A percentile compares a stretch with the other conserved stretches of the same genome.
These are phyloP conservation scores for Nymphalis urticae DNA, from an alignment of 2,888 invertebrate species.

Conservation along the genomic window DNA sequence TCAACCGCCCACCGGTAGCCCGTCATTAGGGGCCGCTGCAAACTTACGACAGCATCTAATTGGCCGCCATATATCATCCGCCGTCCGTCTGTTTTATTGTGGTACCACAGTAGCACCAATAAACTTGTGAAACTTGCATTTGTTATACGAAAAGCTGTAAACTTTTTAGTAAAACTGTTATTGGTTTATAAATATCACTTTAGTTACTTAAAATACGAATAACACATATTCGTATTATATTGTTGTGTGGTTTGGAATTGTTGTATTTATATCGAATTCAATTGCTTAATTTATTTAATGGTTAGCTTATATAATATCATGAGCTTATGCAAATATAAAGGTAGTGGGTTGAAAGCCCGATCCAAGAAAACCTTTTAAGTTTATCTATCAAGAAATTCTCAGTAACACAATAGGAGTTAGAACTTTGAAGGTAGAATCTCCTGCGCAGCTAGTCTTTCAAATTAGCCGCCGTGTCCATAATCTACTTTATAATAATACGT, in stretches of 20 bases:
- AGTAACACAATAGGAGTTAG: no score
- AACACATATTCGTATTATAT: not conserved
- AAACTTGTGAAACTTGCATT: slow-evolving; percentile 71
- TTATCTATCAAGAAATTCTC: no score
- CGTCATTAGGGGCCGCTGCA: slow-evolving; percentile 70
- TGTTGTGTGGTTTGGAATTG: not conserved
- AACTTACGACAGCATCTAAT: slow-evolving; percentile 74
- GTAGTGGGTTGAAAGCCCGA: no score
- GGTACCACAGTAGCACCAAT: slow-evolving; percentile 69
- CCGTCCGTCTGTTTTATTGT: slow-evolving; percentile 62
- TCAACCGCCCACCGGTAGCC: slow-evolving; percentile 58
- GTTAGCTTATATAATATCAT: no score
- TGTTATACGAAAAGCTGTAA: slow-evolving; percentile 51
- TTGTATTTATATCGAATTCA: not conserved
- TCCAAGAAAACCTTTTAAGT: no score
- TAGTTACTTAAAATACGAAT: slow-evolving; percentile 5
- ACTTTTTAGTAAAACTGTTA: slow-evolving; percentile 38
- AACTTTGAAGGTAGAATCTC: no score
- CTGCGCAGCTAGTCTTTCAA: no score
- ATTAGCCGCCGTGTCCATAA: no score
- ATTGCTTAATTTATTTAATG: no score
- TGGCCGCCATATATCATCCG: slow-evolving; percentile 72
- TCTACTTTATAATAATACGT: no score
- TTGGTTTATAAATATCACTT: slow-evolving; percentile 26
- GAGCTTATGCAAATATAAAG: no score